Base-by-base conservation (phyloP, 2,888 invertebrate species). In the Drosophila trichaetosa region DNA sequence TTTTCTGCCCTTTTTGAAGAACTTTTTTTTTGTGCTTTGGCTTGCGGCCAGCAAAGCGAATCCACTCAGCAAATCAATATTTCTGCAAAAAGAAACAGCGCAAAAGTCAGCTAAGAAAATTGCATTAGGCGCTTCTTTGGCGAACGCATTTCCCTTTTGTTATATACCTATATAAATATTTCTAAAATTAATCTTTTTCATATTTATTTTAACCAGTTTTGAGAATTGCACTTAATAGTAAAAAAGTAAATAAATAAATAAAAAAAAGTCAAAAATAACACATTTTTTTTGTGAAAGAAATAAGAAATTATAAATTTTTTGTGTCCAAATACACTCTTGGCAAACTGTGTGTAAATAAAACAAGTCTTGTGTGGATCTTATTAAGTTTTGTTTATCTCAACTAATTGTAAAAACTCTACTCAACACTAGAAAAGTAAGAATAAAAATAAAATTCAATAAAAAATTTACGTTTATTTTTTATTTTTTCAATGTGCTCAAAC, bases 31-130 rank as follows among this genome's bases (percentile, higher is more conserved):
- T 76, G 65, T 70, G 75, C 75, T 89, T 46, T 85, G 85, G 89
- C 85, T 53, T 38, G 64, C 60, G 67, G 88, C 85, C 89, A 85
- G 87, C 75, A 89, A 82, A 73, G 57, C 16, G 29, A 57, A 42
- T 40, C 69, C 66, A 69, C 75, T 52, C 72, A 77, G 72, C 85
- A 70, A 85, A 85, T 85, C 85, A 87, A 85, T 85, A 85, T 80
- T 77, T 73, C 70, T 56, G 72, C 70, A 60, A 67, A 73, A 78
- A 42, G 49, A 64, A 67, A 56, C 42, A 42, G 40, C 49, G 16
- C 38, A 56, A 59, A 51, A 57, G 49, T 59, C 36, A 56, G 73
- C 40, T 38, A 49, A 60, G 48, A 56, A 66, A 79, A 65, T 63
- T 64, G 77, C 77, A 74, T 42, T 75, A 40, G 31, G 18, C 51